These are phyloP conservation scores for Thecocarcelia acutangulata DNA, from an alignment of 2,888 invertebrate species.

Conservation along the genomic window DNA sequence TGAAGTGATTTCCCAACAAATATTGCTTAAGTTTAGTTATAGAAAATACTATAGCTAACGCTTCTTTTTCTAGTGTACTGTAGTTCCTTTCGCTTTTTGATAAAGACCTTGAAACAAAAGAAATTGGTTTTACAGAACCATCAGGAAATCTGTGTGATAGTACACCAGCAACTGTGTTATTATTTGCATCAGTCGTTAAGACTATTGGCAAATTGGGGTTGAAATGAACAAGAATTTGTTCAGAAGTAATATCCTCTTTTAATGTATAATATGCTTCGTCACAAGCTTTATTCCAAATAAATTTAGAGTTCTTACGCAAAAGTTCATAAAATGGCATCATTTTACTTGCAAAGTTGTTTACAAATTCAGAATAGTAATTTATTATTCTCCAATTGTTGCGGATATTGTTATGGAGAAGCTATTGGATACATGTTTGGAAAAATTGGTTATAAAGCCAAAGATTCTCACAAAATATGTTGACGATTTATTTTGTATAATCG, in stretches of 20 bases:
- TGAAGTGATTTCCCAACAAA: conserved; percentile 57
- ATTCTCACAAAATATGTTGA: too few relatives aligned
- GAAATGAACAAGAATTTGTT: conserved; percentile 39
- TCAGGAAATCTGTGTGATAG: conserved; percentile 37
- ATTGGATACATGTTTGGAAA: too few relatives aligned
- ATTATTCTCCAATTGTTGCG: too few relatives aligned
- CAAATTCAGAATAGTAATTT: conserved; percentile 26
- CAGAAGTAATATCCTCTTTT: conserved; percentile 34
- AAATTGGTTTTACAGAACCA: conserved; percentile 32
- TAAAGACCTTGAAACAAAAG: conserved; percentile 43
- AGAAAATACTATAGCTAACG: conserved; percentile 52
- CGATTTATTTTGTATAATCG: too few relatives aligned
- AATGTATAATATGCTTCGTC: background rate
- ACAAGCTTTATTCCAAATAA: conserved; percentile 6
- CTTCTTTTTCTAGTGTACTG: conserved; percentile 49
- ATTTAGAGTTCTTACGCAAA: conserved; percentile 27
- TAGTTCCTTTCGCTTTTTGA: conserved; percentile 17
- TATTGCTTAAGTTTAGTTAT: conserved; percentile 65
- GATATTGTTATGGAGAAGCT: too few relatives aligned
- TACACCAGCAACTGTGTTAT: conserved; percentile 41
- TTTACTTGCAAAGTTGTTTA: conserved; percentile 2
- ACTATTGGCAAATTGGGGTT: conserved; percentile 44
- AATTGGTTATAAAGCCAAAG: too few relatives aligned
- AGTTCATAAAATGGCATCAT: conserved; percentile 25
- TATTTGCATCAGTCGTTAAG: conserved; percentile 29